These are phyloP conservation scores for Lagria hirta DNA, from an alignment of 2,888 invertebrate species.

Conservation along the genomic window DNA sequence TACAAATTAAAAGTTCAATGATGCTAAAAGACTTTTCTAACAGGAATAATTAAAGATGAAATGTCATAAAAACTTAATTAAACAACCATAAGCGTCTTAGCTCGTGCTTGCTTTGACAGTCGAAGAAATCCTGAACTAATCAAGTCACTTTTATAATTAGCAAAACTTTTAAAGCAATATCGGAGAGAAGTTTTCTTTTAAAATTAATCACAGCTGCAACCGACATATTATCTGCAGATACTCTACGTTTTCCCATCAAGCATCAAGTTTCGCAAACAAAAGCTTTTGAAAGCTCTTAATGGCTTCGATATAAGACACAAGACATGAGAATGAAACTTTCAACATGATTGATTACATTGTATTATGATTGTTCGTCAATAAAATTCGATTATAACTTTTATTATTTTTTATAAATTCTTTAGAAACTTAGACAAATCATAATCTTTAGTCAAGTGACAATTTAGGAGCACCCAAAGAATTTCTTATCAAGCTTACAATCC, in stretches of 20 bases:
- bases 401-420: no score
- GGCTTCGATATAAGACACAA: constrained; percentile 18
- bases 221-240: constrained; percentile 15
- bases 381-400: constrained; percentile 18
- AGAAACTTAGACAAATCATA: no score
- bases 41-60: no score
- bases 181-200: constrained; percentile 15
- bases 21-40: no score
- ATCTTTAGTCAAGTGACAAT: no score
- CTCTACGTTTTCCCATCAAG: constrained; percentile 19
- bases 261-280: constrained; percentile 24
- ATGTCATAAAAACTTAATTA: constrained; percentile 17
- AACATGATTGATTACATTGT: constrained; percentile 20
- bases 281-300: constrained; percentile 24
- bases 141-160: neutral
- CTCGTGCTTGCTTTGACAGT: constrained; percentile 6
- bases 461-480: no score
- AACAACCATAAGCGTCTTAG: constrained; percentile 7
- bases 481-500: no score
- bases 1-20: no score
- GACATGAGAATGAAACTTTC: constrained; percentile 22
- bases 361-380: constrained; percentile 9
- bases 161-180: constrained; percentile 4
- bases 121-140: constrained; percentile 1
- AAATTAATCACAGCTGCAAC: constrained; percentile 23